A percentile compares a stretch with the other conserved stretches of the same genome.
Conservation (phyloP, 1,140 invertebrate genomes). For the Atta colombica region DNA sequence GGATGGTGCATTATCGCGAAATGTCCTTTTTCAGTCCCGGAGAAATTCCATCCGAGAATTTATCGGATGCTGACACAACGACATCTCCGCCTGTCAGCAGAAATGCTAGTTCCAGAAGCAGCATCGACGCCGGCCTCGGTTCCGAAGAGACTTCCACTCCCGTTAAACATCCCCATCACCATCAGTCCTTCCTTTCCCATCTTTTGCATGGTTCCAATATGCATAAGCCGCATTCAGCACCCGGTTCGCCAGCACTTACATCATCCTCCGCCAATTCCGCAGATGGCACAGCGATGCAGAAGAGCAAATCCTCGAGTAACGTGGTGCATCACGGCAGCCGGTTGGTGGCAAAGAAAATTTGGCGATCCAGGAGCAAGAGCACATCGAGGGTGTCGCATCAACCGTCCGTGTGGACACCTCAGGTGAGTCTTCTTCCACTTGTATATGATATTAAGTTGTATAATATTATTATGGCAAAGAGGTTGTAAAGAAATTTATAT, state of each 20-base stretch:
- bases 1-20: constrained; percentile 87
- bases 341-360: constrained; percentile 93
- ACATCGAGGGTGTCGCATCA: constrained; percentile 89
- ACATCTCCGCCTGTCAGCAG: constrained; percentile 83
- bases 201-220: constrained; percentile 88
- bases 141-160: constrained; percentile 86
- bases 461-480: background rate
- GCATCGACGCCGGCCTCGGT: constrained; percentile 86
- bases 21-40: constrained; percentile 71
- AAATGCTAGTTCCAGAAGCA: constrained; percentile 87
- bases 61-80: constrained; percentile 86
- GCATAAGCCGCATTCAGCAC: constrained; percentile 85
- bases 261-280: constrained; percentile 83
- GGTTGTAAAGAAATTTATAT: background rate
- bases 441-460: background rate
- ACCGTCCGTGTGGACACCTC: constrained; percentile 91
- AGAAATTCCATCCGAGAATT: constrained; percentile 77
- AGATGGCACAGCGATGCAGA: constrained; percentile 92
- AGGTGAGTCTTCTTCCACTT: constrained; percentile 88
- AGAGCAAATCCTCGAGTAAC: constrained; percentile 94
- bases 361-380: constrained; percentile 93
- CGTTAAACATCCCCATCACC: constrained; percentile 86
- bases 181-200: constrained; percentile 90
- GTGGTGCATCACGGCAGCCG: constrained; percentile 92
- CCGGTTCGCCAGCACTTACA: constrained; percentile 86